A percentile compares a stretch with the other conserved stretches of the same genome.
Evolutionary conservation across 2,113 vertebrate species (phyloP).

Genomic region (Todiramphus saurophagus): DNA sequence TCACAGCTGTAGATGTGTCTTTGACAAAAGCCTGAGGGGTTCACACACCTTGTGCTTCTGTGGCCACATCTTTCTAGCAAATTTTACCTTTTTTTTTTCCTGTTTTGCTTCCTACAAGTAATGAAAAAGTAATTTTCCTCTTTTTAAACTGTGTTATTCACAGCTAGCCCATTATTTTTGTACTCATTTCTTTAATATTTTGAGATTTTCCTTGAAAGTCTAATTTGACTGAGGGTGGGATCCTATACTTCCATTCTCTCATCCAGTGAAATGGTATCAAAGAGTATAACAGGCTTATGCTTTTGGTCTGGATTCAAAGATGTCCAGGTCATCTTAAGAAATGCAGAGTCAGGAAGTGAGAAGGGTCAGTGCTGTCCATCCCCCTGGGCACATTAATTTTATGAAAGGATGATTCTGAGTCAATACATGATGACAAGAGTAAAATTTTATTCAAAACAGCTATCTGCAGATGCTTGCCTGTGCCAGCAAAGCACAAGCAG

Average conservation of each 20-base stretch:
- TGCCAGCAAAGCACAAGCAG: not conserved
- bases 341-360: not conserved
- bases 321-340: not conserved
- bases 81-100: not conserved
- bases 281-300: rapidly evolving
- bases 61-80: not conserved
- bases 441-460: not conserved
- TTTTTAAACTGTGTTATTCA: not conserved
- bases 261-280: not conserved
- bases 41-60: not conserved
- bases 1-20: not conserved
- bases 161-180: not conserved
- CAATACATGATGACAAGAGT: not conserved
- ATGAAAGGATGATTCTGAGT: not conserved
- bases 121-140: not conserved
- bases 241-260: not conserved
- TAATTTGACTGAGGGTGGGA: not conserved
- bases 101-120: not conserved
- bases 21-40: not conserved
- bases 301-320: not conserved
- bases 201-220: not conserved
- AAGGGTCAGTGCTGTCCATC: not conserved
- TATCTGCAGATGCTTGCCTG: not conserved
- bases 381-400: not conserved
- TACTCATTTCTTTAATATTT: not conserved